A percentile compares a stretch with the other conserved stretches of the same genome.
Evolutionary conservation across 2,888 invertebrate species (phyloP).

Genomic region (Agrenia bidenticulata): DNA sequence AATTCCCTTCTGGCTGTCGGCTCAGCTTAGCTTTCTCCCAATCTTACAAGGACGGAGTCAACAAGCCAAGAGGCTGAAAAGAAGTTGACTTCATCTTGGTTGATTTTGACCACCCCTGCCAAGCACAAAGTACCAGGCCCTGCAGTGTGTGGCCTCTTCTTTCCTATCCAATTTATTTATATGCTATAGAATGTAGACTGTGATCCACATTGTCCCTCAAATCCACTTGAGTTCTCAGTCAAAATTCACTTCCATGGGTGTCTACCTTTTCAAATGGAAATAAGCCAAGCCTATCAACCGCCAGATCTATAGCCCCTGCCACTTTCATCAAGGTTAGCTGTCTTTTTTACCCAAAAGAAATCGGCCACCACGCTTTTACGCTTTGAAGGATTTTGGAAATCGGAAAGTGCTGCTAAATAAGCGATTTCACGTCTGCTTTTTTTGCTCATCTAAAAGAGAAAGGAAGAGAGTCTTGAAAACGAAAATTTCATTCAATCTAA

Average conservation of each 20-base stretch:
- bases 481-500: too few relatives aligned
- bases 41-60: background rate
- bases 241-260: background rate
- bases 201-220: slow-evolving; percentile 1
- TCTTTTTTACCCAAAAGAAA: too few relatives aligned
- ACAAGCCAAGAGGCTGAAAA: slow-evolving; percentile 2
- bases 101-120: background rate
- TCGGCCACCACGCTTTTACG: too few relatives aligned
- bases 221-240: slow-evolving; percentile 2
- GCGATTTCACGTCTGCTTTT: too few relatives aligned
- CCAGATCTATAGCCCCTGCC: too few relatives aligned
- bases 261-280: background rate
- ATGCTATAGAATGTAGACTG: too few relatives aligned
- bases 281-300: too few relatives aligned
- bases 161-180: background rate
- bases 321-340: too few relatives aligned
- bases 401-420: too few relatives aligned
- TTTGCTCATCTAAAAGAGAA: background rate
- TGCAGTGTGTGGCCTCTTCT: background rate
- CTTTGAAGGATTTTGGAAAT: too few relatives aligned
- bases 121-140: too few relatives aligned
- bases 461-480: background rate
- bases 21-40: background rate
- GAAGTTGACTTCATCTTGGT: background rate
- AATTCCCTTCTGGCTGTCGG: slow-evolving; percentile 9